Conservation (phyloP, 1,140 invertebrate genomes). For the Anastatus disparis region DNA sequence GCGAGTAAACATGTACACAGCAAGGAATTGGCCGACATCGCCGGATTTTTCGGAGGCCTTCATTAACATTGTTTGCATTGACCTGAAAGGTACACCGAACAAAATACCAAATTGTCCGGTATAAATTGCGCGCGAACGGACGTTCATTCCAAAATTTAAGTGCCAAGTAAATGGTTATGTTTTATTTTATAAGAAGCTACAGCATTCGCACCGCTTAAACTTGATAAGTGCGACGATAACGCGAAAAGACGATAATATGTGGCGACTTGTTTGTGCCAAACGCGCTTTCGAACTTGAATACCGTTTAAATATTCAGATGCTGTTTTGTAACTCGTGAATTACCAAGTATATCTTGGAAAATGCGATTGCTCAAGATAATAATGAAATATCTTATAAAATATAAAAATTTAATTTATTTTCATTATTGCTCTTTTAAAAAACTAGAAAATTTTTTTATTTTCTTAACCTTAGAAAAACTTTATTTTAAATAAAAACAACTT, state of each 20-base stretch:
- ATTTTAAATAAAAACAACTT: no score
- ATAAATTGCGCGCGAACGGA: slow-evolving; percentile 4
- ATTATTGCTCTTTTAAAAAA: no score
- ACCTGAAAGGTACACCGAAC: neutral
- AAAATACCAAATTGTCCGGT: slow-evolving; percentile 6
- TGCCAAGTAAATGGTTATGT: slow-evolving; percentile 5
- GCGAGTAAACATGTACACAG: neutral
- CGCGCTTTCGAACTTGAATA: no score
- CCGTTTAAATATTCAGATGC: neutral
- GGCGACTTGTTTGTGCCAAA: neutral
- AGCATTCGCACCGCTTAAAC: neutral
- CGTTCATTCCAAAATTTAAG: slow-evolving; percentile 5
- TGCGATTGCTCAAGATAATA: slow-evolving; percentile 6
- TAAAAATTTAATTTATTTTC: no score
- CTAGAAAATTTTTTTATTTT: no score
- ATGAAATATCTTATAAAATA: no score
- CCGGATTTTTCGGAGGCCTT: slow-evolving; percentile 9
- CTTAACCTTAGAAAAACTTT: no score
- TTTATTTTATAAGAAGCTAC: slow-evolving; percentile 5
- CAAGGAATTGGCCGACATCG: neutral
- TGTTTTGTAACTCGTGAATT: neutral
- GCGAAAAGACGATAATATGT: neutral
- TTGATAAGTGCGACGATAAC: neutral
- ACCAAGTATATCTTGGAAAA: neutral
- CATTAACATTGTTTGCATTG: slow-evolving; percentile 19